phyloP scores from a whole-genome alignment of 2,888 invertebrate species.

The Ormyrus labotus region DNA sequence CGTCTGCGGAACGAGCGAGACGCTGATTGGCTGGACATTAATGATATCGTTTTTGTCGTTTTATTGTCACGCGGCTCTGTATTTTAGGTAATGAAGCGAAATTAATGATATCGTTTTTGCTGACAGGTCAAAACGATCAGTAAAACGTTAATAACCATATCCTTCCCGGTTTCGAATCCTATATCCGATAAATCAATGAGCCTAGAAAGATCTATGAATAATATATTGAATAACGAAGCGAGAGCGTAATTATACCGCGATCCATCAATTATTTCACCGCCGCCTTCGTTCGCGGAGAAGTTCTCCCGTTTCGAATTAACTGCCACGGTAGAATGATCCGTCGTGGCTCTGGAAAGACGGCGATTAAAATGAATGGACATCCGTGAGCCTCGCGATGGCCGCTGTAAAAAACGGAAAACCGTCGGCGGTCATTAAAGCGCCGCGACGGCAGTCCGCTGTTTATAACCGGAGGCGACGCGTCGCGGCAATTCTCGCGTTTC shows the following conservation, averaged over 20 bases:
- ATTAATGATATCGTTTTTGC: not conserved
- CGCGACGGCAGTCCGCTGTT: not conserved
- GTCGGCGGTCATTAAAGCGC: not conserved
- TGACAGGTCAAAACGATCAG: not conserved
- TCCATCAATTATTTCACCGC: no score
- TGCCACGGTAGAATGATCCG: constrained; percentile 10
- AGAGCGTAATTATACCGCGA: no score
- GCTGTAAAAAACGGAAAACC: not conserved
- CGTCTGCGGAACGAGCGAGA: no score
- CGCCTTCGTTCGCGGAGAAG: no score
- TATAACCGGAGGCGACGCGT: constrained; percentile 28
- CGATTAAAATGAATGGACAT: constrained; percentile 39
- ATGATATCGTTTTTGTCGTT: no score
- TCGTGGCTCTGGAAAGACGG: not conserved
- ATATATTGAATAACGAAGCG: no score
- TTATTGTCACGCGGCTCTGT: not conserved
- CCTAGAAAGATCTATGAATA: no score
- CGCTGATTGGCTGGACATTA: no score
- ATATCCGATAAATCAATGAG: no score
- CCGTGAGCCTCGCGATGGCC: not conserved
- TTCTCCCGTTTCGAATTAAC: not conserved
- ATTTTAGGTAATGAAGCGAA: not conserved
- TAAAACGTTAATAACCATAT: not conserved
- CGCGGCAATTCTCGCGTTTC: constrained; percentile 53
- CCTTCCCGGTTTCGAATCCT: not conserved